These are phyloP conservation scores for Cathartes aura DNA, from an alignment of 2,113 vertebrate genomes.

Conservation along the genomic window DNA sequence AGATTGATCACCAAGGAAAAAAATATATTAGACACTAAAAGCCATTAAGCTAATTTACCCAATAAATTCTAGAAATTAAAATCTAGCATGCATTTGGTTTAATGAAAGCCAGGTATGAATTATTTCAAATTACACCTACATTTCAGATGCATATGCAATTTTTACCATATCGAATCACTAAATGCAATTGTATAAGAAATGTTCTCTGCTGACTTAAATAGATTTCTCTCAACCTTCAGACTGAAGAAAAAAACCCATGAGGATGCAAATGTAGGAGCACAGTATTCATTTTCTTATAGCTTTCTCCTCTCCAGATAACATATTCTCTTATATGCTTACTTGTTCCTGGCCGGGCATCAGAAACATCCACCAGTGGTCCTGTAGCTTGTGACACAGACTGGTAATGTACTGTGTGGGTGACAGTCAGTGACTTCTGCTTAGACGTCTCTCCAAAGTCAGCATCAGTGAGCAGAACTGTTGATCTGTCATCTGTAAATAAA, in stretches of 20 bases:
- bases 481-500: constrained; percentile 87
- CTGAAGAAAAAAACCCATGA: neutral
- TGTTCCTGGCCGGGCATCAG: constrained; percentile 96
- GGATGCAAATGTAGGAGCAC: neutral
- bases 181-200: neutral
- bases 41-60: constrained; percentile 40
- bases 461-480: constrained; percentile 94
- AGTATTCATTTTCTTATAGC: neutral
- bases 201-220: neutral
- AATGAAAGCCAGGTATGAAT: constrained; percentile 32
- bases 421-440: constrained; percentile 97
- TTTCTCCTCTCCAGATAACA: neutral
- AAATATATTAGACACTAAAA: constrained; percentile 38
- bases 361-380: constrained; percentile 96
- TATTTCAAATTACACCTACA: constrained; percentile 9
- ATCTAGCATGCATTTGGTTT: neutral
- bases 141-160: neutral
- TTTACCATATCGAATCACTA: neutral
- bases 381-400: constrained; percentile 97
- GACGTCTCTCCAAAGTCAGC: constrained; percentile 96
- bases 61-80: constrained; percentile 51
- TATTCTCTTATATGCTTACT: constrained; percentile 81
- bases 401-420: constrained; percentile 98
- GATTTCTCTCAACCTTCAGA: neutral
- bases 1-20: constrained; percentile 38